Base-by-base conservation (phyloP, 1,140 invertebrate species). In the Drosophila lacteicornis region DNA sequence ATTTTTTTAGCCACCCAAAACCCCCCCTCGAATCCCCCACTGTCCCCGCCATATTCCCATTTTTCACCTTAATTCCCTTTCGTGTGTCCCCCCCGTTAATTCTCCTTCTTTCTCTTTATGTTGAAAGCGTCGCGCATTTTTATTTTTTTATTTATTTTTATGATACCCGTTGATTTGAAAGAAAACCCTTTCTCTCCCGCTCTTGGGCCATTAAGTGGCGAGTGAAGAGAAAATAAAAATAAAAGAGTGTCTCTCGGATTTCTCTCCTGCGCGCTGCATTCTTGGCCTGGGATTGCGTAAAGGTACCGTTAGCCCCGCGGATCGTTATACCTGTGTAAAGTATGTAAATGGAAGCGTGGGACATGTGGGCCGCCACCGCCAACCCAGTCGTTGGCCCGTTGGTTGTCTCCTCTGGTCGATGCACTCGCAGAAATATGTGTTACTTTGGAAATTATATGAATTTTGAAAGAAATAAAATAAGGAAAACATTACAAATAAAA, bases 291-390 rank as follows among this genome's bases (percentile, higher is more conserved):
- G 77, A 90, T 90, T 90, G 85, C 84, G 84, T 87, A 90, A 87
- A 82, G 82, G 59, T 85, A 73, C 84, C 85, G 84, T 90, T 88
- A 88, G 85, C 77, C 33, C 76, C 66, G 75, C 73, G 83, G 83
- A 77, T 77, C 71, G 78, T 36, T 59, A 49, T 80, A 13, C 43
- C 42, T 57, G 61, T 67, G 73, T 57, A 38, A 56, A 66, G 79
- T 80, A 84, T 88, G 85, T 79, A 88, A 88, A 90, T 90, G 76
- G 77, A 70, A 71, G 85, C 84, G 84, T 88, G 85, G 84, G 84
- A 87, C 85, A 87, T 88, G 77, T 75, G 73, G 73, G 65, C 77
- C 68, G 63, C 15, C 57, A 59, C 17, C 43, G 47, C 57, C 62
- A 50, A 75, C 62, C 65, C 50, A 79, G 38, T 68, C 51, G 30